These are phyloP conservation scores for Calephelis virginiensis DNA, from an alignment of 1,140 invertebrate genomes.

Conservation along the genomic window DNA sequence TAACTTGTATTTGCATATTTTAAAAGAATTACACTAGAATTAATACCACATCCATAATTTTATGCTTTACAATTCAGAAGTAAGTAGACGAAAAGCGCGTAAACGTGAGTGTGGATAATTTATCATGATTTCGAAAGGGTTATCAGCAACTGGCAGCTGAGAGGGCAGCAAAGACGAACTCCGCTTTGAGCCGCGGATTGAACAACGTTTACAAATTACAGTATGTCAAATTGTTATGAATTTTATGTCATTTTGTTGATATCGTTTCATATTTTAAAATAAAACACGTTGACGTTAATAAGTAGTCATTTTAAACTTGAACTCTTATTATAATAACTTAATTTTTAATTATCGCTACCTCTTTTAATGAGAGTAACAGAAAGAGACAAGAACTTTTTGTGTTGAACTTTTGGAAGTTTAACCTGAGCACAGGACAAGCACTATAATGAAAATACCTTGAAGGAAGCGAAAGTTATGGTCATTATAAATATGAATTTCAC, in stretches of 20 bases:
- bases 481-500: too few relatives aligned
- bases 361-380: too few relatives aligned
- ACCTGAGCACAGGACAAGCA: too few relatives aligned
- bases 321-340: too few relatives aligned
- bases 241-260: neutral
- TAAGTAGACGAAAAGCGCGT: conserved; percentile 32
- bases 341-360: too few relatives aligned
- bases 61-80: conserved; percentile 29
- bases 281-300: neutral
- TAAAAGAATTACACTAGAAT: neutral
- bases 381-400: too few relatives aligned
- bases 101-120: conserved; percentile 72
- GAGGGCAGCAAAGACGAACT: conserved; percentile 34
- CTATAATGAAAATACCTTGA: too few relatives aligned
- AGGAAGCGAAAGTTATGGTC: too few relatives aligned
- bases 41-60: conserved; percentile 41
- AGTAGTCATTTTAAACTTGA: too few relatives aligned
- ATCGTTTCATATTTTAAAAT: neutral
- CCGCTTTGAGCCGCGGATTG: conserved; percentile 3
- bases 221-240: conserved; percentile 7
- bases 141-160: conserved; percentile 44
- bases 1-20: too few relatives aligned
- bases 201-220: conserved; percentile 20
- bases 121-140: conserved; percentile 71
- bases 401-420: too few relatives aligned